A percentile compares a stretch with the other conserved stretches of the same genome.
These are phyloP conservation scores for Corydoras sp. DNA, from an alignment of 2,113 vertebrate species.

Conservation along the genomic window DNA sequence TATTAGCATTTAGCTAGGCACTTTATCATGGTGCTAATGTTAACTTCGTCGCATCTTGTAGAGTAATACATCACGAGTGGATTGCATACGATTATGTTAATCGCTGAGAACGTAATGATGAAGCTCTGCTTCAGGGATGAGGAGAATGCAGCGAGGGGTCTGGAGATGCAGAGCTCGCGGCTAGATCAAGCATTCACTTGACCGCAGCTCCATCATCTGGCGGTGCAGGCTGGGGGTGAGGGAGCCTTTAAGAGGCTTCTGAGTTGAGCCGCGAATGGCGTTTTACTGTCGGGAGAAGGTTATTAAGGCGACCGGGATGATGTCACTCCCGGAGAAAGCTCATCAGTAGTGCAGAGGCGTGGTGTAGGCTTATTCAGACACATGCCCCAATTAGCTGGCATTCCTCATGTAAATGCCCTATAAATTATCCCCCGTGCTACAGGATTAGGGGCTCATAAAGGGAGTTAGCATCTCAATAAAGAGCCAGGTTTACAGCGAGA, in stretches of 20 bases:
- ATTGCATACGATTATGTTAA: too few species aligned
- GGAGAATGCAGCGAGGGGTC: too few species aligned
- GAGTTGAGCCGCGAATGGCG: slow-evolving; percentile 1
- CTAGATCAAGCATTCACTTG: slow-evolving; percentile 11
- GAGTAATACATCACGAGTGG: too few species aligned
- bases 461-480: slow-evolving; percentile 97
- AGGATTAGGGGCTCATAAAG: slow-evolving; percentile 98
- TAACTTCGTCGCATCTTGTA: too few species aligned
- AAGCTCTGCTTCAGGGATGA: too few species aligned
- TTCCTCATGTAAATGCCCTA: slow-evolving; percentile 99
- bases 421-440: slow-evolving; percentile 94
- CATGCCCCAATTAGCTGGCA: slow-evolving; percentile 98
- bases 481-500: slow-evolving; percentile 73
- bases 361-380: slow-evolving; percentile 88
- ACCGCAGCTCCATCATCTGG: not conserved
- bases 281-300: slow-evolving; percentile 26
- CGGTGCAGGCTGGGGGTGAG: not conserved
- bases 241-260: slow-evolving; percentile 5
- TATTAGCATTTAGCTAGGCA: too few species aligned
- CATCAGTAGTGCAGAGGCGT: slow-evolving; percentile 81
- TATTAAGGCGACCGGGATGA: slow-evolving; percentile 40
- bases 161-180: too few species aligned
- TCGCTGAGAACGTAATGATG: too few species aligned
- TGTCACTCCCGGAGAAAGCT: slow-evolving; percentile 55
- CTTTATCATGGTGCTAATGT: too few species aligned